Conservation (phyloP, 2,113 vertebrate genomes). For the Petromus typicus region DNA sequence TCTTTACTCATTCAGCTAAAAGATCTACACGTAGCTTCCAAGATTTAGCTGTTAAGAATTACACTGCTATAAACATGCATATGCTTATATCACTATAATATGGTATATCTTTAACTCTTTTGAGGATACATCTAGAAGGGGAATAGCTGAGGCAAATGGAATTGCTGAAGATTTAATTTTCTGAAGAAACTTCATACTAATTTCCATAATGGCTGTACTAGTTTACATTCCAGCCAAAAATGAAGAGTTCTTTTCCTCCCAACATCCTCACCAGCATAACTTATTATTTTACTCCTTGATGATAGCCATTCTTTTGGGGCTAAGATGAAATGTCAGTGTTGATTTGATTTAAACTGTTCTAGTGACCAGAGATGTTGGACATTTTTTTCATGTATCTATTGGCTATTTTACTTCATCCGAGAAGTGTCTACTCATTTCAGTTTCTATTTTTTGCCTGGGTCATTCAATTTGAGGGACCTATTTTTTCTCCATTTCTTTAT, state of each 20-base stretch:
- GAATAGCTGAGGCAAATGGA: neutral
- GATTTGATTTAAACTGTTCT: neutral
- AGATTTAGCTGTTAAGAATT: neutral
- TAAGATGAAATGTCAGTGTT: neutral
- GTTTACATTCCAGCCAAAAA: neutral
- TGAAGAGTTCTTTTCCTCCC: neutral
- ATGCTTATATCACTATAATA: neutral
- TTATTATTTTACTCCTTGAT: neutral
- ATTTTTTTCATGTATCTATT: neutral
- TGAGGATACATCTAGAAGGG: neutral
- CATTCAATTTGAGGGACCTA: neutral
- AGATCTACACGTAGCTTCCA: neutral
- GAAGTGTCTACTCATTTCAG: neutral
- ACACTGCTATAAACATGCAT: neutral
- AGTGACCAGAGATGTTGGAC: neutral
- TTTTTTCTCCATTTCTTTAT: neutral
- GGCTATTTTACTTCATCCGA: neutral
- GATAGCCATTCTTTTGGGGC: neutral
- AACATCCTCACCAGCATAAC: neutral
- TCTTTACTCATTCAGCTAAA: neutral
- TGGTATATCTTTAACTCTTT: neutral
- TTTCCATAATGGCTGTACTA: neutral
- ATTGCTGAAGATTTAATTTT: neutral
- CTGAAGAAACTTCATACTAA: neutral
- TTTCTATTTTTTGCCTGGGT: neutral